Evolutionary conservation across 2,113 vertebrate species (phyloP).

Genomic region (Hypocryptadius cinnamomeus): DNA sequence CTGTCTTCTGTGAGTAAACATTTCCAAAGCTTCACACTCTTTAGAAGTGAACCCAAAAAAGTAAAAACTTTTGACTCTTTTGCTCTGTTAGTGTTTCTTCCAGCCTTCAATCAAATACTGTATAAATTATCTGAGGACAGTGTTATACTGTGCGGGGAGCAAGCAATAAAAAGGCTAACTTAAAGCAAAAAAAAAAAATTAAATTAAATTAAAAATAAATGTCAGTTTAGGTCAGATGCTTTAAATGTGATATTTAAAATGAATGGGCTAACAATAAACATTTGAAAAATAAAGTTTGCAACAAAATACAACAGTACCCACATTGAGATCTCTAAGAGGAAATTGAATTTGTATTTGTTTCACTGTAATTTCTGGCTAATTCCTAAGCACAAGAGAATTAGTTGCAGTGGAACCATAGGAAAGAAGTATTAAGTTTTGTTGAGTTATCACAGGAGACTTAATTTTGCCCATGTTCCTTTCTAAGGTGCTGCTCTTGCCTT

Average conservation of each 20-base stretch:
- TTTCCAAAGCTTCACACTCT: background rate
- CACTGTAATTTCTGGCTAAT: background rate
- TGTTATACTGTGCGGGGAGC: background rate
- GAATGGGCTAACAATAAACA: background rate
- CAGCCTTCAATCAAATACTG: background rate
- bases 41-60: background rate
- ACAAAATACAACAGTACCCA: background rate
- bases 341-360: background rate
- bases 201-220: background rate
- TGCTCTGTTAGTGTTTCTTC: background rate
- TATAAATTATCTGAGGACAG: background rate
- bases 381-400: background rate
- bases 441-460: background rate
- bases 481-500: background rate
- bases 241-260: background rate
- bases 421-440: background rate
- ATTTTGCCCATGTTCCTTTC: background rate
- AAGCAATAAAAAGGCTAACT: background rate
- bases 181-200: background rate
- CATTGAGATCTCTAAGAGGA: background rate
- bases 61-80: background rate
- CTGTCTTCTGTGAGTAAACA: background rate
- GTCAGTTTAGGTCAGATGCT: background rate
- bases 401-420: background rate
- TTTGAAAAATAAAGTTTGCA: background rate